Evolutionary conservation across 2,797 vertebrate genomes (phyloP).

Genomic region (Neoniphon sammara): DNA sequence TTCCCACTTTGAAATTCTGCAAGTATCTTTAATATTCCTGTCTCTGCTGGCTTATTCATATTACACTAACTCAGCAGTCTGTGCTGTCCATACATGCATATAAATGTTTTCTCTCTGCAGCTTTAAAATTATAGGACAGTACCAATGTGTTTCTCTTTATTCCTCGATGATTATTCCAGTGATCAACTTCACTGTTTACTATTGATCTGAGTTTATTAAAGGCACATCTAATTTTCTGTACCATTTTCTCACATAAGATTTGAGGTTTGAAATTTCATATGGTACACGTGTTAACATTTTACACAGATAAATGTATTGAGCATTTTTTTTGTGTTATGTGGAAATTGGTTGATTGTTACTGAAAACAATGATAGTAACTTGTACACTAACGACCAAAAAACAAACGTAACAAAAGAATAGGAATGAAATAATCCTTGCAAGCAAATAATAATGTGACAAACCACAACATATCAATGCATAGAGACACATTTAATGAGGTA

Average conservation of each 20-base stretch:
- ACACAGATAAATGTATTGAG: neutral
- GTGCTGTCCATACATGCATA: conserved; percentile 32
- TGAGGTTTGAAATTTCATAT: neutral
- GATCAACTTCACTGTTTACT: conserved; percentile 6
- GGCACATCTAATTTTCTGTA: neutral
- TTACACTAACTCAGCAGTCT: conserved; percentile 37
- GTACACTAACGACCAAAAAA: neutral
- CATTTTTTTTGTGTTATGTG: neutral
- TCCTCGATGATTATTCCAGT: neutral
- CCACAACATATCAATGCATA: neutral
- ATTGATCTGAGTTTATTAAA: neutral
- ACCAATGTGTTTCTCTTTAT: conserved; percentile 1
- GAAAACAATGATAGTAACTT: neutral
- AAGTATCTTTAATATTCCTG: conserved; percentile 26
- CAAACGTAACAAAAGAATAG: neutral
- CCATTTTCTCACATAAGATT: no score
- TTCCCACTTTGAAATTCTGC: conserved; percentile 50
- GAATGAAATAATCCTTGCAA: neutral
- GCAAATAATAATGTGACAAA: conserved; percentile 3
- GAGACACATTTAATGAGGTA: conserved; percentile 25
- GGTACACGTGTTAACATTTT: neutral
- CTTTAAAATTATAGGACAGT: conserved; percentile 17
- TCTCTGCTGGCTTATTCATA: conserved; percentile 34
- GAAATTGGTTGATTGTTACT: neutral
- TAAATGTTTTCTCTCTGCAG: conserved; percentile 39